Base-by-base conservation (phyloP, 2,113 vertebrate genomes). In the Cyprinus carpio region DNA sequence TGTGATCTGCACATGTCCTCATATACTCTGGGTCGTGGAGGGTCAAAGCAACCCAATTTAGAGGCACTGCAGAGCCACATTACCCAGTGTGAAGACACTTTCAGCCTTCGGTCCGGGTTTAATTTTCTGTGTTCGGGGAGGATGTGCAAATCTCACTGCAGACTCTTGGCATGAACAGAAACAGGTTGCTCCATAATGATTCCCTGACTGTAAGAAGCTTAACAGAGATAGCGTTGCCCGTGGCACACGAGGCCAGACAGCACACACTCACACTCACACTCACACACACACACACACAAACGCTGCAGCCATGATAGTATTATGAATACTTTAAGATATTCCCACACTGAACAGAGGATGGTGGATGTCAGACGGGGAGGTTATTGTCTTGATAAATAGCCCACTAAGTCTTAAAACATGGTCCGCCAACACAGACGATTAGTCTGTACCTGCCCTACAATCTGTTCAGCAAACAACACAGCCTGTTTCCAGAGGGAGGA, bases 151-250 rank as follows among this genome's bases (percentile, higher is more conserved):
- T 84, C 83, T 69, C 12, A 2, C 29, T 2, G 4, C 65, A 80
- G 76, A 80, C 51, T 80, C 54, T n/a, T 75, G 77, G 31, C 31
- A 72, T 69, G 16, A n/a, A 51, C 15, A 18, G 34, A 67, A 60
- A 46, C 65, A 85, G 76, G 49, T 29, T 76, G 83, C 71, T 58
- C 23, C 56, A 27, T 54, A 51, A 78, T 58, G 83, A 76, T 62
- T 81, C 13, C 43, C 43, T n/a, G 25, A 77, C 69, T 9, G 56
- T 85, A 85, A 85, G 75, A 27, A 60, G 77, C 34, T 85, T 81
- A 85, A 6, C 49, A 12, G 84, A 78, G 43, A 43, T 27, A 29
- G 27, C 18, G 71, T 31, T 64, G 37, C 40, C 5, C 23, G 0
- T 23, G 20, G 23, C 71, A 76, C 74, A n/a, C n/a, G n/a, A 18